Conservation (phyloP, 2,113 vertebrate genomes). For the Oryctolagus cuniculus region mOryCun1.1 NC_091441.1:1303501-1304000, state of each 20-base stretch:
- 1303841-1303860: neutral
- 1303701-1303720: neutral
- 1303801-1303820: neutral
- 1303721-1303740: neutral
- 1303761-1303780: neutral
- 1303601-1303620: too few relatives aligned
- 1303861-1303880: neutral
- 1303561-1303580: too few relatives aligned
- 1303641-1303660: too few relatives aligned
- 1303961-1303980: too few relatives aligned
- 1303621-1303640: neutral
- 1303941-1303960: too few relatives aligned
- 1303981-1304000: too few relatives aligned
- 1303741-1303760: too few relatives aligned
- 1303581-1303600: too few relatives aligned
- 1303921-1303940: too few relatives aligned
- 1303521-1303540: too few relatives aligned
- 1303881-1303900: neutral
- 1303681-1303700: neutral
- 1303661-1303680: neutral
- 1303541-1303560: too few relatives aligned
- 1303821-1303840: neutral
- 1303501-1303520: too few relatives aligned
- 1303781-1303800: neutral
- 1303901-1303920: rapidly evolving